Base-by-base conservation (phyloP, 2,113 vertebrate genomes). In the Dermatemys mawii region DNA sequence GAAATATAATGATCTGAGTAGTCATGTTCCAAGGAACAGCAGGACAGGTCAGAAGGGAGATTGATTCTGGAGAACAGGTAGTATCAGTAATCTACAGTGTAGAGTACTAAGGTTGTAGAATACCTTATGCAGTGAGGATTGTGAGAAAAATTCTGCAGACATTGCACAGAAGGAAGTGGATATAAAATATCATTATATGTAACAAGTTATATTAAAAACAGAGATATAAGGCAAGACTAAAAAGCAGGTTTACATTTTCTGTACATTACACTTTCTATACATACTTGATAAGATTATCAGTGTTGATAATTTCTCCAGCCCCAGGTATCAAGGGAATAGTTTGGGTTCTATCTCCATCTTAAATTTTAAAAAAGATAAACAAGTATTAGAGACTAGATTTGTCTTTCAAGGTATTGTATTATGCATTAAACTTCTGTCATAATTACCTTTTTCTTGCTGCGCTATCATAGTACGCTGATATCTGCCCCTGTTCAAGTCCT, bases 381-480 rank as follows among this genome's bases (percentile, higher is more conserved):
- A 90, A 86, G 3, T 55, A 90, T 97, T 94, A 97, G 88, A 89
- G n/a, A 46, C 60, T n/a, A 49, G 14, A 96, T 46, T 10, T 50
- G 38, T 8, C 38, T 57, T 57, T 24, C 67, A 81, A 90, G 46
- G 80, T 50, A 3, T 19, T 92, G 26, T 80, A 90, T 1, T 79
- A 5, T 78, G 32, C 6, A 93, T 24, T 38, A 60, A 19, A 48
- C 27, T 21, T 14, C 27, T 82, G 48, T 27, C 48, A 73, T 19
- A 78, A 10, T 87, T 98, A 99, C 99, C 99, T 94, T 97, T 99
- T 75, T 99, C 98, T 49, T 99, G 98, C 26, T 98, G 98, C 0
- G 98, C 97, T 51, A 99, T 97, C 99, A 99, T 99, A 67, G 99
- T 99, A 63, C 99, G 99, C 27, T 99, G 99, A 11, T 99, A 99